Conservation (phyloP, 2,797 vertebrate genomes). For the Oreonectes daqikongensis region DNA sequence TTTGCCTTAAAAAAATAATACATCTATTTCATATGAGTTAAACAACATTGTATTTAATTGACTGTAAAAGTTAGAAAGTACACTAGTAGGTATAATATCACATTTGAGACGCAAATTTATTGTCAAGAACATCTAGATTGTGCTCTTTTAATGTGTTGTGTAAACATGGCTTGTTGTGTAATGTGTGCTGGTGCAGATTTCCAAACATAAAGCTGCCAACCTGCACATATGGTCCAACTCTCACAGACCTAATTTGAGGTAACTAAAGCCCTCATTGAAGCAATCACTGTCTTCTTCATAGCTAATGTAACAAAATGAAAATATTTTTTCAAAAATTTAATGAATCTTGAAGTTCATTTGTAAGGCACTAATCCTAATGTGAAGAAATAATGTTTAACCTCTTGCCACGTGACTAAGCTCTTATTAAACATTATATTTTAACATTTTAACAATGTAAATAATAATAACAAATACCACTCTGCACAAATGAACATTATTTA, state of each 20-base stretch:
- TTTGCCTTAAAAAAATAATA: background rate
- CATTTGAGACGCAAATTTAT: background rate
- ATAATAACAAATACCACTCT: background rate
- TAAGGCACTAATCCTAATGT: background rate
- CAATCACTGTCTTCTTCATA: background rate
- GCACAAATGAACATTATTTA: background rate
- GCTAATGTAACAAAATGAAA: constrained; percentile 1
- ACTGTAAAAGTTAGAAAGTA: no score
- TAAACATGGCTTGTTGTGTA: background rate
- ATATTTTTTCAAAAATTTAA: background rate
- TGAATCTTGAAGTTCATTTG: background rate
- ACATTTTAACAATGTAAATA: background rate
- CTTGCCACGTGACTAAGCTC: background rate
- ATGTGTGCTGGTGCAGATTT: background rate
- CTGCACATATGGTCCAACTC: background rate
- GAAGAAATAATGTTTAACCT: background rate
- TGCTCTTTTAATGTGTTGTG: background rate
- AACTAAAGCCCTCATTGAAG: background rate
- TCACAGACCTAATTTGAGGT: background rate
- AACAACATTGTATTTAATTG: background rate
- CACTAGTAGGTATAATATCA: no score
- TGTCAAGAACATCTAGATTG: background rate
- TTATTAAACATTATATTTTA: background rate
- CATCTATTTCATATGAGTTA: background rate
- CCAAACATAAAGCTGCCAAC: background rate